phyloP scores from a whole-genome alignment of 2,113 vertebrate species.

The Aegithalos caudatus region DNA sequence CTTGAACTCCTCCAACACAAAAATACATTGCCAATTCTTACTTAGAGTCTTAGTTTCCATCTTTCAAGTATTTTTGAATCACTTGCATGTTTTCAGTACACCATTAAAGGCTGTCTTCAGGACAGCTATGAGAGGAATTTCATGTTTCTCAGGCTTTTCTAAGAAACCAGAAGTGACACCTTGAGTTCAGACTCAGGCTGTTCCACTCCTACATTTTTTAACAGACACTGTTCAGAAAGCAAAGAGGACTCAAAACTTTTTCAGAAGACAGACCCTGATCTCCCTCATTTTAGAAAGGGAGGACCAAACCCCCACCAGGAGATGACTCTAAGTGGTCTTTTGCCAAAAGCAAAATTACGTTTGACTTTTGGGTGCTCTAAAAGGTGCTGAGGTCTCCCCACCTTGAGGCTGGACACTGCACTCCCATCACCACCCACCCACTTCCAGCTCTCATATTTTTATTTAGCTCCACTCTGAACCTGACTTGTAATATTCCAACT shows the following conservation, averaged over 20 bases:
- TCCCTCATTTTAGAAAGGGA: not conserved
- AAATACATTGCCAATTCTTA: not conserved
- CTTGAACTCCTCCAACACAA: not conserved
- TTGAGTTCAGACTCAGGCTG: not conserved
- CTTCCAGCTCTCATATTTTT: not conserved
- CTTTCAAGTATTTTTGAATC: not conserved
- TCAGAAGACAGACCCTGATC: not conserved
- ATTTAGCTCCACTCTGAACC: not conserved
- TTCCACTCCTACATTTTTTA: not conserved
- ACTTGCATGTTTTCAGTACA: not conserved
- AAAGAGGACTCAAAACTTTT: not conserved
- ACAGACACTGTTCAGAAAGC: not conserved
- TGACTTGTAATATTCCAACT: not conserved
- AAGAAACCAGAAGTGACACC: not conserved
- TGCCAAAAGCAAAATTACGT: not conserved
- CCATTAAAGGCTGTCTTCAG: not conserved
- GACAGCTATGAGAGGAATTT: not conserved
- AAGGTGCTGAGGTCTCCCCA: not conserved
- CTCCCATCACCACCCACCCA: not conserved
- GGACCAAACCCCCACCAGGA: not conserved
- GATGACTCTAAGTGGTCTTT: accelerated
- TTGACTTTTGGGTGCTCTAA: not conserved
- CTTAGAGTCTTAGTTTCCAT: not conserved
- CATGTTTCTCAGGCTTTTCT: not conserved
- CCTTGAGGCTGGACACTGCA: not conserved